phyloP scores from a whole-genome alignment of 1,140 invertebrate species.

The Apis florea region DNA sequence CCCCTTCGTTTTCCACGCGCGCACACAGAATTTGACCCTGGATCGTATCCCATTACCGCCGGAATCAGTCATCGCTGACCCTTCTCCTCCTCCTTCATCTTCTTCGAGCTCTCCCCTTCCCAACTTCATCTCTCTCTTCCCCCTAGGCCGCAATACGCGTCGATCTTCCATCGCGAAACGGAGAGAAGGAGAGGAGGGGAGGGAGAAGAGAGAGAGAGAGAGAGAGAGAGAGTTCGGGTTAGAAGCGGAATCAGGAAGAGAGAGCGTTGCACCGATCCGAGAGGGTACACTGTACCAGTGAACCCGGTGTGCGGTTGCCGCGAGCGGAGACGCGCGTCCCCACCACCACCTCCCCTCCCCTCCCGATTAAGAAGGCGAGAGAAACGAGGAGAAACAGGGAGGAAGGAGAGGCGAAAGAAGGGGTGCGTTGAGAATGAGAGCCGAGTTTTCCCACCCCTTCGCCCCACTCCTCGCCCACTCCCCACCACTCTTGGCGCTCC shows the following conservation, averaged over 20 bases:
- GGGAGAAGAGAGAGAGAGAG: background rate
- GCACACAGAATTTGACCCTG: conserved; percentile 64
- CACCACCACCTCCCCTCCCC: too few relatives aligned
- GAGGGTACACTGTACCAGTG: conserved; percentile 80
- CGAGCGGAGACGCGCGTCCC: conserved; percentile 56
- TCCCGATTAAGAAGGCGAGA: conserved; percentile 23
- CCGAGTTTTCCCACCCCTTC: conserved; percentile 31
- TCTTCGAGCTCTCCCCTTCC: background rate
- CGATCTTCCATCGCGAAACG: conserved; percentile 26
- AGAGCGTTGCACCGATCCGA: conserved; percentile 75
- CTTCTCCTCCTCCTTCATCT: conserved; percentile 40
- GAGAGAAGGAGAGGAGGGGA: background rate
- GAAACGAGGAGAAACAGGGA: background rate
- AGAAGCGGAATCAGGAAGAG: conserved; percentile 78
- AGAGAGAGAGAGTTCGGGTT: conserved; percentile 22
- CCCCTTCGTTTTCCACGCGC: conserved; percentile 17
- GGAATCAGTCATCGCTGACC: conserved; percentile 69
- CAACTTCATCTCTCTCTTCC: background rate
- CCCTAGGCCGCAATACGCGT: conserved; percentile 32
- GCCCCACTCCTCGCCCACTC: background rate
- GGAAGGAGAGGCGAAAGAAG: background rate
- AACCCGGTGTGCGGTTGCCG: conserved; percentile 70
- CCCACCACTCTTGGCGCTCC: background rate
- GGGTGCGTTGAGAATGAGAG: conserved; percentile 27
- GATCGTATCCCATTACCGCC: conserved; percentile 63